A percentile compares a stretch with the other conserved stretches of the same genome.
phyloP scores from a whole-genome alignment of 2,888 invertebrate species.

The Epistrophella euchroma region DNA sequence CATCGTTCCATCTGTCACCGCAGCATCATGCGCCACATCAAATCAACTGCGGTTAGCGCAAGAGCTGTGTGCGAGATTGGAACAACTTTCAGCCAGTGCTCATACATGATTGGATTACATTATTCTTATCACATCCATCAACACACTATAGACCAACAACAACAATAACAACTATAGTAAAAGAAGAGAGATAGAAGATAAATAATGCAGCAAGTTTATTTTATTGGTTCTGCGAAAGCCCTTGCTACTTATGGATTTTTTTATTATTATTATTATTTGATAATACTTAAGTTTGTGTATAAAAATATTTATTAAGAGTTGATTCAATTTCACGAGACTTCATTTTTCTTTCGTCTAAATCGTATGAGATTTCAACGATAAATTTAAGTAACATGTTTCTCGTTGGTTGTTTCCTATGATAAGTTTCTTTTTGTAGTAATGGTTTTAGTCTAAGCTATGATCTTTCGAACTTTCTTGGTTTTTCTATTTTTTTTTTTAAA shows the following conservation, averaged over 20 bases:
- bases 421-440: constrained; percentile 27
- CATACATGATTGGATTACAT: constrained; percentile 83
- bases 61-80: constrained; percentile 85
- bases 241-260: constrained; percentile 58
- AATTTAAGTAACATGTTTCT: constrained; percentile 39
- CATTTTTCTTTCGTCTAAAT: constrained; percentile 19
- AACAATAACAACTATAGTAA: constrained; percentile 20
- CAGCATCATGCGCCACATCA: constrained; percentile 80
- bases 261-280: constrained; percentile 17
- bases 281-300: constrained; percentile 51
- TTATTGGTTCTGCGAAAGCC: constrained; percentile 48
- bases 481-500: constrained; percentile 2
- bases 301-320: constrained; percentile 51
- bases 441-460: constrained; percentile 53
- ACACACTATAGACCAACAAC: constrained; percentile 41
- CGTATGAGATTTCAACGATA: constrained; percentile 15
- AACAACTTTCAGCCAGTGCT: constrained; percentile 84
- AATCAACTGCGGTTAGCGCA: constrained; percentile 84
- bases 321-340: constrained; percentile 46
- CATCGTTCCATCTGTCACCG: constrained; percentile 77
- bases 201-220: constrained; percentile 14
- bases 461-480: constrained; percentile 29
- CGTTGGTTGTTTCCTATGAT: constrained; percentile 61
- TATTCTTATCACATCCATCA: constrained; percentile 47
- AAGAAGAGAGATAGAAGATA: constrained; percentile 35